phyloP scores from a whole-genome alignment of 1,140 invertebrate genomes.

The Drosophila nebulosa region DNA sequence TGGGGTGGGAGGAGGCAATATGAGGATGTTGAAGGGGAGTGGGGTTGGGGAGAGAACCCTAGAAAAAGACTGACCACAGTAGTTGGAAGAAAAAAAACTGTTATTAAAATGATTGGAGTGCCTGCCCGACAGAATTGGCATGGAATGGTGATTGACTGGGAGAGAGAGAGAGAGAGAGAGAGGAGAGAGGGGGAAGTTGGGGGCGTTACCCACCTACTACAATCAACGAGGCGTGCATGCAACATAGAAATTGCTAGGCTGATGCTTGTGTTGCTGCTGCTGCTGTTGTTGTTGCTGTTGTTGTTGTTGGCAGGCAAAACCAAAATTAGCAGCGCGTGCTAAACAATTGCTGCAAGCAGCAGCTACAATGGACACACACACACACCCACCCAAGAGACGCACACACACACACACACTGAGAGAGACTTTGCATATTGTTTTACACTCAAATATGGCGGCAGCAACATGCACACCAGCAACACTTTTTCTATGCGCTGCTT shows the following conservation, averaged over 20 bases:
- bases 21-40: neutral
- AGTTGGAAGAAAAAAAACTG: conserved; percentile 46
- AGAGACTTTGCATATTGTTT: conserved; percentile 62
- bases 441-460: conserved; percentile 73
- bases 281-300: conserved; percentile 29
- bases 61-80: conserved; percentile 38
- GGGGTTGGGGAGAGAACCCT: too few species aligned
- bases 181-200: neutral
- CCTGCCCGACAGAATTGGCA: conserved; percentile 21
- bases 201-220: conserved; percentile 65
- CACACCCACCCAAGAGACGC: conserved; percentile 1
- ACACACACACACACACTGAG: conserved; percentile 1
- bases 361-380: conserved; percentile 41
- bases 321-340: conserved; percentile 78
- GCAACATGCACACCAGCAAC: conserved; percentile 39
- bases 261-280: neutral
- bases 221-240: conserved; percentile 78
- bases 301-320: conserved; percentile 47
- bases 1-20: neutral
- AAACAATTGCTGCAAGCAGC: conserved; percentile 66
- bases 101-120: conserved; percentile 73
- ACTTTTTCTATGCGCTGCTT: neutral
- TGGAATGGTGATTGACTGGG: conserved; percentile 9
- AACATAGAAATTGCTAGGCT: conserved; percentile 61
- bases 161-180: neutral